Evolutionary conservation across 2,888 invertebrate species (phyloP).

Genomic region (Caenorhabditis zanzibari): DNA sequence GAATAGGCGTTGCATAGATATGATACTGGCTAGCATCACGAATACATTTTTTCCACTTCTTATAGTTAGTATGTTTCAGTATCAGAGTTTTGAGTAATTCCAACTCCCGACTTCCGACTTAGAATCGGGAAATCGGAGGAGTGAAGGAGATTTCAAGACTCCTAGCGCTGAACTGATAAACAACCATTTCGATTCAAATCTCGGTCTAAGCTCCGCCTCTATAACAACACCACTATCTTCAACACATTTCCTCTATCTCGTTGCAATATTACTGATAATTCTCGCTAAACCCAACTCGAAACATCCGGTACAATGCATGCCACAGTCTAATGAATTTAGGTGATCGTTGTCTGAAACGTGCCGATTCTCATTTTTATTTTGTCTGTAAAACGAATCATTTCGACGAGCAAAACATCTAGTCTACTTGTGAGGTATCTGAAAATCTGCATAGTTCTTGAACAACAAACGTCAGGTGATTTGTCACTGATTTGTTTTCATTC

Average conservation of each 20-base stretch:
- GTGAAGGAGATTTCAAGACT: too few species aligned
- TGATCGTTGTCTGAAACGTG: constrained; percentile 6
- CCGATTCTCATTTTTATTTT: constrained; percentile 3
- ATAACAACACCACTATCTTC: neutral
- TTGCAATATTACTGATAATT: neutral
- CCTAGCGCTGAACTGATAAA: too few species aligned
- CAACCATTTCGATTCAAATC: too few species aligned
- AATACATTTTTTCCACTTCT: too few species aligned
- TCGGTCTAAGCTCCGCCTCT: neutral
- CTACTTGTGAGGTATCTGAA: too few species aligned
- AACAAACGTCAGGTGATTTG: neutral
- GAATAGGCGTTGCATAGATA: neutral
- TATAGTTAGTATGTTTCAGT: too few species aligned
- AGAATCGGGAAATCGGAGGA: too few species aligned
- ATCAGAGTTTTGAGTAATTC: too few species aligned
- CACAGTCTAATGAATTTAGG: neutral
- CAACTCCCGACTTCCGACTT: too few species aligned
- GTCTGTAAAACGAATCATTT: neutral
- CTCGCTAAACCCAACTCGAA: neutral
- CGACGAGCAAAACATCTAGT: too few species aligned
- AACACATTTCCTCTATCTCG: neutral
- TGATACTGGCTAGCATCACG: too few species aligned
- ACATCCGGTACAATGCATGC: constrained; percentile 5
- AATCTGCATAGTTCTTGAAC: too few species aligned
- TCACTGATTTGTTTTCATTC: neutral